Base-by-base conservation (phyloP, 2,888 invertebrate genomes). In the Xanthia togata region DNA sequence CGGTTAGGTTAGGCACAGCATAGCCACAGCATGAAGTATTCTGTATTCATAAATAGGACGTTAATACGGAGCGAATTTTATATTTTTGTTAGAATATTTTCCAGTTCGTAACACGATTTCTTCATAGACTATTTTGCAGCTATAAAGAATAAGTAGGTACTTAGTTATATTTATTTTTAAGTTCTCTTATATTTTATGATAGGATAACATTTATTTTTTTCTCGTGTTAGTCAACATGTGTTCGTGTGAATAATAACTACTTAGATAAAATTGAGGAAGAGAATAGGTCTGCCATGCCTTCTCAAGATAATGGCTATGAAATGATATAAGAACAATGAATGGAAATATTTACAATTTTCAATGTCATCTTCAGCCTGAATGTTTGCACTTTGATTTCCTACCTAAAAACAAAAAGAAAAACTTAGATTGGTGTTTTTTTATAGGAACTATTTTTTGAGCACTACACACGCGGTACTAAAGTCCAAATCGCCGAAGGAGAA, bases 191-290 rank as follows among this genome's bases (percentile, higher is more conserved):
- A 63, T 59, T 71, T 38, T 47, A 80, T 17, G 86, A 85, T 86
- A 76, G 83, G 84, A 78, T 86, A 83, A 63, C 67, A 62, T 70
- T 44, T 71, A 62, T 71, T 64, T 71, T 50, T 50, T 53, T 31
- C 55, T 67, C 76, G 59, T 63, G 81, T 59, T 76, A 71, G 60
- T 68, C 67, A 53, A 55, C 26, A 57, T 79, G 68, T 71, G 68
- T 80, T 60, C 55, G 35, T 76, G 65, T 73, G 53, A n/a, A 57
- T 74, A 77, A 69, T 57, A 23, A 41, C 8, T 63, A 73, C n/a
- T n/a, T 73, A 76, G 73, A 85, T 85, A 81, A 83, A 72, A 78
- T 55, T 75, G 44, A 75, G 65, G 70, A 75, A 72, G 62, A 57
- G n/a, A 83, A 71, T 74, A 83, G 38, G 41, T 70, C 73, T 59